phyloP scores from a whole-genome alignment of 2,797 vertebrate species.

The Scolopax rusticola region DNA sequence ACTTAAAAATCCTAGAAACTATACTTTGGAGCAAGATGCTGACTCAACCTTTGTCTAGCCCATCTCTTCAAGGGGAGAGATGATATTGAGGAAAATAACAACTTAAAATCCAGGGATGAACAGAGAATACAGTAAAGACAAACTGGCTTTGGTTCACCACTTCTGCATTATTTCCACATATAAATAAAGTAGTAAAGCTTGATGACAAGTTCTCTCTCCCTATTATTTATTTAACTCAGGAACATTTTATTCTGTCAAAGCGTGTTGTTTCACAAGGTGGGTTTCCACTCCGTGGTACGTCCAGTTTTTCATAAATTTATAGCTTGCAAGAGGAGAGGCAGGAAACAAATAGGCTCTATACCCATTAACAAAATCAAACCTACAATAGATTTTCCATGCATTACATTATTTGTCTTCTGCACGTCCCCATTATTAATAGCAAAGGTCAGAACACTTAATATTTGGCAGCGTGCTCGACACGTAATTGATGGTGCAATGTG shows the following conservation, averaged over 20 bases:
- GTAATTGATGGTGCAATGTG: constrained; percentile 38
- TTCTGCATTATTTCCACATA: neutral
- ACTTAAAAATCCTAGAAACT: neutral
- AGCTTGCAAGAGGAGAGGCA: neutral
- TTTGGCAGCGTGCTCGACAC: constrained; percentile 48
- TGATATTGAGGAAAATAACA: neutral
- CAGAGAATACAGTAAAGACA: neutral
- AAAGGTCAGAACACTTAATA: constrained; percentile 71
- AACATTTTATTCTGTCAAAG: neutral
- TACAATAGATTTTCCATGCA: neutral
- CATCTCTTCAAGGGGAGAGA: neutral
- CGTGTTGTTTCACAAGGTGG: neutral
- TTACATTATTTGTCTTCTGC: constrained; percentile 7
- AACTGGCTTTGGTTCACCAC: neutral
- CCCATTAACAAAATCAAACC: neutral
- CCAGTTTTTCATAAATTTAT: neutral
- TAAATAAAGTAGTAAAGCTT: neutral
- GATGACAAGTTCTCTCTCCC: neutral
- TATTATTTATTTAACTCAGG: neutral
- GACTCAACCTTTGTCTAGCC: neutral
- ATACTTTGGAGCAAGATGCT: neutral
- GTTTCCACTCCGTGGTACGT: neutral
- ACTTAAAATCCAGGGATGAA: neutral
- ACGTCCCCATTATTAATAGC: constrained; percentile 45
- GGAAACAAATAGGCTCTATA: neutral